Evolutionary conservation across 2,797 vertebrate genomes (phyloP).

Genomic region (Glyptemys insculpta): DNA sequence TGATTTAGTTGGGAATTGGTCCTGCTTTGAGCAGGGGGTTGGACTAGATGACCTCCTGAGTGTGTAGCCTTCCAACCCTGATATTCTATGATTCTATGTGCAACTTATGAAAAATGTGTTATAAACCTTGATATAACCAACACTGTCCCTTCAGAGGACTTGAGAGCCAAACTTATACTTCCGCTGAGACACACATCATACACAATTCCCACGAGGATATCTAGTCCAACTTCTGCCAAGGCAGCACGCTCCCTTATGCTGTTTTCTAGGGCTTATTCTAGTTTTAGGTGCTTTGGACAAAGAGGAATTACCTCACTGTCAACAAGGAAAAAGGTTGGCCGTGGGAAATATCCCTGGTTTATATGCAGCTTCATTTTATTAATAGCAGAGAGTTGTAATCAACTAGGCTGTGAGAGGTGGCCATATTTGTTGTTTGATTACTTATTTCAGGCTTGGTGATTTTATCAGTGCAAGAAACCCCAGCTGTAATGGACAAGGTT

Average conservation of each 20-base stretch:
- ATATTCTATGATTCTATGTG: too few species aligned
- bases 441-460: not conserved
- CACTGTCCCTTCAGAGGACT: not conserved
- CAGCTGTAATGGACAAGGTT: not conserved
- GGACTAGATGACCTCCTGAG: too few species aligned
- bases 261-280: not conserved
- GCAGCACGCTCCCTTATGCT: not conserved
- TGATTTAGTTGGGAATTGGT: too few species aligned
- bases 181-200: not conserved
- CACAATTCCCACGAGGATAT: not conserved
- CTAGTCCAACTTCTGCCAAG: not conserved
- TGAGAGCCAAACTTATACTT: not conserved
- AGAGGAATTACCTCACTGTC: too few species aligned
- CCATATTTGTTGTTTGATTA: not conserved
- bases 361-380: not conserved
- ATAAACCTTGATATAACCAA: not conserved
- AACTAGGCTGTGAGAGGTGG: not conserved
- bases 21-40: too few species aligned
- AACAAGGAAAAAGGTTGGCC: not conserved
- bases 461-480: not conserved
- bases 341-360: not conserved
- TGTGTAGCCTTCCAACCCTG: too few species aligned
- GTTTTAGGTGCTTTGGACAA: too few species aligned
- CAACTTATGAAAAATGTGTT: not conserved
- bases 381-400: not conserved